Evolutionary conservation across 2,888 invertebrate genomes (phyloP), one percentile per base, ranked within the genome.

Genomic region (Cryptus armator): DNA sequence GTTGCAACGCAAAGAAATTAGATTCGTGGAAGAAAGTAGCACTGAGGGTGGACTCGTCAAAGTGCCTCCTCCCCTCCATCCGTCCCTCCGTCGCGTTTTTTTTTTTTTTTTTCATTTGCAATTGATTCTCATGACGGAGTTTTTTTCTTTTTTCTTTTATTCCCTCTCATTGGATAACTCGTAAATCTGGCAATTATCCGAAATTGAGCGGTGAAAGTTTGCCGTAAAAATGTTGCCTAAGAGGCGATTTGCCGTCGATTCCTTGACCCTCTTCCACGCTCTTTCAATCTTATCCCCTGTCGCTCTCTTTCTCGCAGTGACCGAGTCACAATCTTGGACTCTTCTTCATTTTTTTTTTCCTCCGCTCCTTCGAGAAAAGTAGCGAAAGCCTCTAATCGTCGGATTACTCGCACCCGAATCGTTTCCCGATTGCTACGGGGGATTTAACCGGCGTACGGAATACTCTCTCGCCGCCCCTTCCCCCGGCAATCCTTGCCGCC

Each of bases 381-480:
- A 71, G 16, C 62, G 37, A 80, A 70, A 75, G 79, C 75, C 75
- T 75, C 83, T 83, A 83, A 83, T 83, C 80, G 75, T 43, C 48
- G 79, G 70, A 80, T 83, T 80, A 83, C 83, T 83, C 71, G 66
- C 75, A 43, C 56, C 59, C 83, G 75, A 80, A 76, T 80, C 66
- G 80, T 80, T 80, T 71, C 68, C 75, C 79, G 75, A 83, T 83
- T 79, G 68, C 79, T 56, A 14, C 46, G 64, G 24, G 70, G 66
- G 79, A 75, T 81, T 79, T 62, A 80, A 79, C 72, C 43, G 66
- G 66, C 64, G 75, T 51, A 51, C 48, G 75, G 75, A 64, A 66
- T 66, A 76, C 64, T 51, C 62, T 24, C 75, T n/a, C 16, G 64
- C 37, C 59, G 29, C 14, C 43, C 29, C 5, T 43, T 46, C 46